Conservation (phyloP, 1,140 invertebrate genomes). For the Neomicropteryx cornuta region DNA sequence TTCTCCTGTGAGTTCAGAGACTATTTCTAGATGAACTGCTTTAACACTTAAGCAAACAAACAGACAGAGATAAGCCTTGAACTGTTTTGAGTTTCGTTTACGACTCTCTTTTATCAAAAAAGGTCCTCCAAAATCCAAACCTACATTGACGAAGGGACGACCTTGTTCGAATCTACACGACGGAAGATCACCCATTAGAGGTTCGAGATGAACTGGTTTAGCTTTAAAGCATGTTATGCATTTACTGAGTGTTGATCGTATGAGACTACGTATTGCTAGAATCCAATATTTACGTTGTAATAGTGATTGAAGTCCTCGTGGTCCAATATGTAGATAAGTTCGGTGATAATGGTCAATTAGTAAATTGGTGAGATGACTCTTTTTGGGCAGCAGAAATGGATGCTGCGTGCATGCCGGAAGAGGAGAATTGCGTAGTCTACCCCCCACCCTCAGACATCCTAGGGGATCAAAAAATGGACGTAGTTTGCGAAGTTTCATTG, state of each 20-base stretch:
- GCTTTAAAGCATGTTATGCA: conserved; percentile 4
- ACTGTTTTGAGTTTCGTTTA: conserved; percentile 4
- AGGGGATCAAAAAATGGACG: conserved; percentile 8
- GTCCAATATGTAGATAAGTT: conserved; percentile 13
- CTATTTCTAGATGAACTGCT: conserved; percentile 12
- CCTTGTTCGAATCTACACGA: conserved; percentile 2
- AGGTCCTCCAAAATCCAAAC: conserved; percentile 11
- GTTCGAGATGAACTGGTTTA: neutral
- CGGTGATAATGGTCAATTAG: conserved; percentile 14
- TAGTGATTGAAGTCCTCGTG: conserved; percentile 11
- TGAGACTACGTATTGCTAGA: conserved; percentile 7
- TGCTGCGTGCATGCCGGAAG: conserved; percentile 10
- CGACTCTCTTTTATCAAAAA: conserved; percentile 9
- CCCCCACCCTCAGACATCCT: conserved; percentile 16
- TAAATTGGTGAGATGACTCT: conserved; percentile 10
- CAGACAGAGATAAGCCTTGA: conserved; percentile 8
- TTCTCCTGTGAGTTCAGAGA: conserved; percentile 7
- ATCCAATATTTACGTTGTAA: conserved; percentile 15
- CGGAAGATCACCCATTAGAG: conserved; percentile 9
- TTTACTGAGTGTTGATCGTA: conserved; percentile 5
- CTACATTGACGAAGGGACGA: conserved; percentile 5
- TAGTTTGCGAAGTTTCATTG: conserved; percentile 10
- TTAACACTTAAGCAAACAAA: conserved; percentile 9
- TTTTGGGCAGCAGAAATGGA: conserved; percentile 13
- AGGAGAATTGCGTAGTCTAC: conserved; percentile 10